Evolutionary conservation across 2,797 vertebrate species (phyloP), one percentile per base, ranked within the genome.

Genomic region (Acrossocheilus fasciatus): DNA sequence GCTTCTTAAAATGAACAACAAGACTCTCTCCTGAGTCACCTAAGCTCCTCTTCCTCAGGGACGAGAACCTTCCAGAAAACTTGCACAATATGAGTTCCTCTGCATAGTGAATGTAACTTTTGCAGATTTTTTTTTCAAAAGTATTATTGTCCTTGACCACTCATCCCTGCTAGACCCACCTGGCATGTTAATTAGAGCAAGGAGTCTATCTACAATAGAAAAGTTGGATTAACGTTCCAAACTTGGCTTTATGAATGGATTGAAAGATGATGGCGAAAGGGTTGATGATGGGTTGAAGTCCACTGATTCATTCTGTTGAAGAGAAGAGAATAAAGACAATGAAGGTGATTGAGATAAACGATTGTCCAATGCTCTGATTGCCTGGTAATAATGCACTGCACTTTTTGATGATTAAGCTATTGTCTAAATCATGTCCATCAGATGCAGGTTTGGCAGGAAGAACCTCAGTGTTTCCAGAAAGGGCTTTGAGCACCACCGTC

Each of bases 91-190:
- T 69, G 72, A 80, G 74, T 86, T 70, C 47, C 62, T 72, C n/a
- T 26, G 62, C 64, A 26, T 77, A 23, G 39, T 81, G 50, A 84
- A 86, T 85, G 81, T 66, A 80, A 79, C 81, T 84, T 82, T 64
- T 76, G 50, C 78, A 52, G 39, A 45, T 26, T 73, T 59, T 82
- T 82, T 73, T 23, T 54, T n/a, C 23, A n/a, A 64, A 85, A 68
- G 57, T 86, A 88, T 81, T 86, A 88, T 89, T 88, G 86, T 88
- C 84, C 81, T 88, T 83, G 84, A 75, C 78, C 84, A 59, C 45
- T 83, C 86, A 86, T 76, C 86, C 84, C 84, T 88, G 70, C 59
- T 81, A 69, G 82, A 73, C 57, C 6, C 43, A 20, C 86, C 62
- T 62, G 23, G 50, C 54, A 52, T 70, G 75, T 62, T 87, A 87